A percentile compares a stretch with the other conserved stretches of the same genome.
phyloP scores from a whole-genome alignment of 2,888 invertebrate genomes.

The Apantesis nais region DNA sequence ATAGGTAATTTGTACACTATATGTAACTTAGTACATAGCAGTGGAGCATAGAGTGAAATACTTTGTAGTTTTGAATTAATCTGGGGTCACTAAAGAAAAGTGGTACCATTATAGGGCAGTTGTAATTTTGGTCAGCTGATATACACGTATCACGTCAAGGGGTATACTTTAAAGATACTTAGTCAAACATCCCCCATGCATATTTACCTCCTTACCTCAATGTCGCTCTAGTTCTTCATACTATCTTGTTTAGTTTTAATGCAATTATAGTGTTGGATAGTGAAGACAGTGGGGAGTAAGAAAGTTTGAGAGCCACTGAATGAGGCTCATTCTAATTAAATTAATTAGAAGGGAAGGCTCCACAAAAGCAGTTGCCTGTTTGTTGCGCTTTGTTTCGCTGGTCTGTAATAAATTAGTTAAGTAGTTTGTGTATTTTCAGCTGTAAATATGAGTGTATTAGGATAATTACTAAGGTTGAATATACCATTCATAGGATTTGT shows the following conservation, averaged over 20 bases:
- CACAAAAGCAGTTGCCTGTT: constrained; percentile 17
- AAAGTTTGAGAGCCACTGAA: constrained; percentile 25
- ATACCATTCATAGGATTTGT: no score
- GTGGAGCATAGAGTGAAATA: not conserved
- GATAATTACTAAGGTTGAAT: not conserved
- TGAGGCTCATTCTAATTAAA: constrained; percentile 20
- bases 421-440: not conserved
- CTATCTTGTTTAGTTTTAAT: constrained; percentile 11
- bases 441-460: not conserved
- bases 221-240: not conserved
- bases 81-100: not conserved
- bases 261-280: constrained; percentile 13
- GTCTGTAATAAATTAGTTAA: constrained; percentile 1
- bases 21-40: no score
- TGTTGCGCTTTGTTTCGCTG: not conserved
- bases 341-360: constrained; percentile 17
- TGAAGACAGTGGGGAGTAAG: not conserved
- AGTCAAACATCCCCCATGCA: not conserved
- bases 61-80: not conserved
- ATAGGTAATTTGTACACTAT: no score
- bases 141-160: not conserved
- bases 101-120: not conserved
- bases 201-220: not conserved
- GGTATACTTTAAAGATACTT: no score
- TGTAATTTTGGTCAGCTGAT: not conserved